Evolutionary conservation across 2,113 vertebrate species (phyloP), one percentile per base, ranked within the genome.

Genomic region (Ptychochromis oligacanthus): DNA sequence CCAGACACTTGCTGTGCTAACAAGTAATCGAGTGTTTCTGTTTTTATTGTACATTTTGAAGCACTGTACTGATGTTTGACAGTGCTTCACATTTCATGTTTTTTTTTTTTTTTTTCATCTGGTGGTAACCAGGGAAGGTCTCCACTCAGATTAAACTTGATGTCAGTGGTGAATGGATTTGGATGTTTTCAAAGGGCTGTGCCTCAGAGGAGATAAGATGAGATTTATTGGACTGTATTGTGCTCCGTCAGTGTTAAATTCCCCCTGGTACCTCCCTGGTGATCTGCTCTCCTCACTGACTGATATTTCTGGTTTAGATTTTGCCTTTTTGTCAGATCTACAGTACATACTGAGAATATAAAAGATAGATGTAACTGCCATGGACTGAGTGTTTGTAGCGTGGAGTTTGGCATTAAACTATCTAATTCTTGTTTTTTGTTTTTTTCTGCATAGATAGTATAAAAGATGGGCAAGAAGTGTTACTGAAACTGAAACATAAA

Each of bases 101-200:
- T 9, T 36, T n/a, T 22, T 0, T 22, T 62, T 22, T 4, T 5
- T n/a, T 20, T 64, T 46, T 72, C 59, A 62, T 79, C 43, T 87
- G 38, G 36, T 46, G 11, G 31, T 43, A 14, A 31, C 9, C 54
- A 22, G 49, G 24, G 57, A 72, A 43, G 52, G 4, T 76, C 65
- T 77, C 14, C 34, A 22, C 52, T 75, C 54, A 10, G 36, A 74
- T 57, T 9, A 83, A 55, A 56, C 60, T 59, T 10, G 75, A 60
- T 77, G 54, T 74, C 72, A 38, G 28, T 59, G 38, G n/a, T 49
- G 79, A 70, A 59, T 38, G 38, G n/a, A 60, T 76, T 62, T 72
- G 31, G 22, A 59, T 85, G 58, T 76, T 80, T 80, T 17, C 46
- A 72, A 52, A 72, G 67, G 67, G 26, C 31, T 52, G 43, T 5